Base-by-base conservation (phyloP, 2,113 vertebrate genomes). In the Chaetodon auriga region DNA sequence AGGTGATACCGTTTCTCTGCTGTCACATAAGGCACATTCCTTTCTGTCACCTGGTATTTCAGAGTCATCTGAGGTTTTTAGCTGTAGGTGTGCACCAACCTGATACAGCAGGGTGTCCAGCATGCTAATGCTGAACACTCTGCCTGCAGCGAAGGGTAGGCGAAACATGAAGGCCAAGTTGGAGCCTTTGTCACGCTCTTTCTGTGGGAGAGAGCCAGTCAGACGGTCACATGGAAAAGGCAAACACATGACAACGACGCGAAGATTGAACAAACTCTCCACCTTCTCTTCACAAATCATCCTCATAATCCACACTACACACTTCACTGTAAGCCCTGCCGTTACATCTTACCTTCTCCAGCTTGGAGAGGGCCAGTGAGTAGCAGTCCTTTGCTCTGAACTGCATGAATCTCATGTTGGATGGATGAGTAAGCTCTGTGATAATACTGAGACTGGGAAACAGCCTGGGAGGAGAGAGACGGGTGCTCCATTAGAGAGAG, bases 401-500 rank as follows among this genome's bases (percentile, higher is more conserved):
- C 83, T 99, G 98, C 98, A 99, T 99, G 94, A 99, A 98, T 89
- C 97, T 96, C 97, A 99, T 98, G 91, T 99, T 99, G 90, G 98
- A 97, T 45, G 97, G 97, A 78, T 99, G 98, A 71, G 97, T 99
- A 60, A 99, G 96, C 85, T 99, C 98, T 30, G 97, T 99, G 89
- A 99, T 98, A 74, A 99, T 98, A 90, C 97, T 99, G 79, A 99
- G 96, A 90, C 96, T 97, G 61, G 98, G 97, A 89, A 99, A 99
- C 92, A 99, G 95, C 94, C 97, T 99, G 74, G 11, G 62, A 75
- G 2, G 2, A 66, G 38, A 78, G 63, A 72, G 36, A 68, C 36
- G 14, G 12, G 21, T 18, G 72, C 23, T 41, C 19, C 21, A 19
- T 43, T 30, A 14, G 19, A 64, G 15, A 38, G 18, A 23, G 38